Percentiles rank a stretch among this genome's conserved stretches.
Conservation (phyloP, 2,888 invertebrate species). For the Ernsta delagoae region DNA sequence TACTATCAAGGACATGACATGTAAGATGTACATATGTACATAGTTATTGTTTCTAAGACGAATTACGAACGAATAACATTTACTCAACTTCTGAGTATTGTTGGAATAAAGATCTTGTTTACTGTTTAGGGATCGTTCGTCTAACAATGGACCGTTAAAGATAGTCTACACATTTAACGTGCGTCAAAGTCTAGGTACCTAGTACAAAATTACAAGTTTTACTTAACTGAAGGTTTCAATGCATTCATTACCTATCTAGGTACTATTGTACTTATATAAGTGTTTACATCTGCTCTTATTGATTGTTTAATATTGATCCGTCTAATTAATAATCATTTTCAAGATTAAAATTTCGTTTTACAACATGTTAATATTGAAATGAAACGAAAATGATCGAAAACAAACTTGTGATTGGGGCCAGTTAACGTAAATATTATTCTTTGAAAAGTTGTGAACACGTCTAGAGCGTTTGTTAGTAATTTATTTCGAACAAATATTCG, state of each 20-base stretch:
- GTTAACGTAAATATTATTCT: conserved; percentile 24
- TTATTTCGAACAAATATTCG: conserved; percentile 12
- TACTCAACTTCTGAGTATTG: conserved; percentile 12
- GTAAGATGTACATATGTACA: background rate
- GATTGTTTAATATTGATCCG: no score
- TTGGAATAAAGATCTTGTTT: conserved; percentile 21
- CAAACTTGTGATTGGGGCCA: conserved; percentile 8
- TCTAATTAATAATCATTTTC: no score
- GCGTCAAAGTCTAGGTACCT: background rate
- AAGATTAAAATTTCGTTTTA: conserved; percentile 15
- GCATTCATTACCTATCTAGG: no score
- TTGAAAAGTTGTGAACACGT: conserved; percentile 9
- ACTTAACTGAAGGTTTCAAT: no score
- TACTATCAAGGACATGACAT: background rate
- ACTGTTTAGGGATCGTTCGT: background rate
- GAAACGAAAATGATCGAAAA: conserved; percentile 10
- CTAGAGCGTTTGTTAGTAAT: conserved; percentile 9
- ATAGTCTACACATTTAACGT: conserved; percentile 13
- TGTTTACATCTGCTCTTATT: no score
- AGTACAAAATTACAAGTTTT: background rate
- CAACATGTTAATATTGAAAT: conserved; percentile 6
- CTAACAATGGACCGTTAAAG: conserved; percentile 22
- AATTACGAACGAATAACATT: background rate
- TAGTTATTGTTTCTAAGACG: background rate
- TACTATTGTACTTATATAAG: no score